Conservation (phyloP, 2,113 vertebrate genomes). For the Lycaon pictus region DNA sequence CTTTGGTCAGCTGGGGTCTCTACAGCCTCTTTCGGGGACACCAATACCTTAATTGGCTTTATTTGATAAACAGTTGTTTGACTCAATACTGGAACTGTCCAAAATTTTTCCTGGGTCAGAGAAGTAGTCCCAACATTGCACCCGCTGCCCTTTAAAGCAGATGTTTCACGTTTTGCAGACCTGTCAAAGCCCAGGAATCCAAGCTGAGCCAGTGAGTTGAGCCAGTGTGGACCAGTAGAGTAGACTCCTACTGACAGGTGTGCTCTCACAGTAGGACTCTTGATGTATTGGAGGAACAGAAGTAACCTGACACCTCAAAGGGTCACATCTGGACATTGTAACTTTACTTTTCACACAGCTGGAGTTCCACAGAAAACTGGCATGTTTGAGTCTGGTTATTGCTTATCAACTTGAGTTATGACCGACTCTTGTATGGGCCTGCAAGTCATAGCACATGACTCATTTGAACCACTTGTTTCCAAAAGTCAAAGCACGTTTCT, state of each 20-base stretch:
- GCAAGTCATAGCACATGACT: not conserved
- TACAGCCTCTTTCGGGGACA: not conserved
- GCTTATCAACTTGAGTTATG: not conserved
- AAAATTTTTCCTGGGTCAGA: not conserved
- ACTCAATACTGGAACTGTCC: not conserved
- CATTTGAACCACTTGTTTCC: not conserved
- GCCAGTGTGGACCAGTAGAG: not conserved
- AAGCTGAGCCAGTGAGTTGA: not conserved
- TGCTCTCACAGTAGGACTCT: rapidly evolving
- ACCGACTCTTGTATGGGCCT: not conserved
- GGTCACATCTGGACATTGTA: not conserved
- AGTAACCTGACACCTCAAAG: not conserved
- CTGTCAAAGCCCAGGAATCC: not conserved
- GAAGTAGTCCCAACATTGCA: not conserved
- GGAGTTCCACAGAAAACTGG: not conserved
- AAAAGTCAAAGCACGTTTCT: not conserved
- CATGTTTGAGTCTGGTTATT: not conserved
- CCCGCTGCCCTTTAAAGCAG: not conserved
- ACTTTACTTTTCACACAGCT: not conserved
- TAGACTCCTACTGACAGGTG: not conserved
- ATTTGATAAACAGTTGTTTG: not conserved
- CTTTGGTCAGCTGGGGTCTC: not conserved
- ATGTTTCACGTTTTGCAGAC: not conserved
- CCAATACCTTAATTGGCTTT: not conserved
- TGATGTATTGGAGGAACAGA: not conserved